phyloP scores from a whole-genome alignment of 2,113 vertebrate species.

The Sinosuthora webbiana region DNA sequence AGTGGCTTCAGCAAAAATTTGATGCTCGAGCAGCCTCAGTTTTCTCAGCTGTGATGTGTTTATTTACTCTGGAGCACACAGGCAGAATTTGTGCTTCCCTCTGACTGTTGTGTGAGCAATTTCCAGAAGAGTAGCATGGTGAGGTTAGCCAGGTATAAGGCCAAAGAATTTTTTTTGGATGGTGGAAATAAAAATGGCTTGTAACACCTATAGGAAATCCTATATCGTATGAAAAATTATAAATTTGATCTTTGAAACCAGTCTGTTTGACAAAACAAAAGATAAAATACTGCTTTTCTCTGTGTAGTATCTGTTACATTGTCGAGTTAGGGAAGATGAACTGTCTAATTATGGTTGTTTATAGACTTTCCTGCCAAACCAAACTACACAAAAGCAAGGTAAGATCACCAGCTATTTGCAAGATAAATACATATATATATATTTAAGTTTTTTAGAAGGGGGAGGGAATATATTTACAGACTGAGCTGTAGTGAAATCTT shows the following conservation, averaged over 20 bases:
- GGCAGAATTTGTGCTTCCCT: neutral
- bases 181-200: constrained; percentile 69
- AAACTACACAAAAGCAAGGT: constrained; percentile 64
- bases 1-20: neutral
- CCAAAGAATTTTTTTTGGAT: constrained; percentile 62
- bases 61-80: neutral
- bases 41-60: neutral
- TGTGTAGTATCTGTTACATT: constrained; percentile 22
- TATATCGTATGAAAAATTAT: constrained; percentile 33
- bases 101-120: constrained; percentile 3
- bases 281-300: constrained; percentile 41
- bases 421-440: constrained; percentile 12
- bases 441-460: neutral
- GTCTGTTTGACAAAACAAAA: constrained; percentile 37
- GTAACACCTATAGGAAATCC: constrained; percentile 33
- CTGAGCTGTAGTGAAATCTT: neutral
- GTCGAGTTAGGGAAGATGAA: constrained; percentile 59
- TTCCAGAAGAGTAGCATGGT: constrained; percentile 75
- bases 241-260: neutral
- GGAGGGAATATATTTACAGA: neutral
- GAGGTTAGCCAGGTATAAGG: constrained; percentile 72
- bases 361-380: constrained; percentile 62
- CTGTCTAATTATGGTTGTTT: constrained; percentile 67
- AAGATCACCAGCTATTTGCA: constrained; percentile 48
- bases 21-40: constrained; percentile 1